A percentile compares a stretch with the other conserved stretches of the same genome.
These are phyloP conservation scores for Eufriesea mexicana DNA, from an alignment of 1,140 invertebrate species.

Conservation along the genomic window DNA sequence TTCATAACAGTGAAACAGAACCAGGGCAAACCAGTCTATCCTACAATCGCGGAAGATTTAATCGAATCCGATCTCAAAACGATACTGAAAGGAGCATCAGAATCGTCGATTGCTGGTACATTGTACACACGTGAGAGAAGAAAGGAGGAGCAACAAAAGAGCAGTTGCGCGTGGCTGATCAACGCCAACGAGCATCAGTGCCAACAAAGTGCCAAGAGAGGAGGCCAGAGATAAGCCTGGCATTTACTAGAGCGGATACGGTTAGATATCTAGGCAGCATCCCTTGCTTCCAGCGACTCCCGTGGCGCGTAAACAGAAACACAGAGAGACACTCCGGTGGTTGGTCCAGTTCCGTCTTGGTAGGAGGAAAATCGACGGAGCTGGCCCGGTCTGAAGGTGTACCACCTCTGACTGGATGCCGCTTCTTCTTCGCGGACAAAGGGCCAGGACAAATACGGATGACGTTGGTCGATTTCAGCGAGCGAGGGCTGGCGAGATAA, in stretches of 20 bases:
- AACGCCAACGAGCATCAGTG: not conserved
- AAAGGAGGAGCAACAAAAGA: not conserved
- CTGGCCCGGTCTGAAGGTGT: slow-evolving; percentile 11
- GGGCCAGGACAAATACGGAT: slow-evolving; percentile 45
- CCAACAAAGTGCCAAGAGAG: not conserved
- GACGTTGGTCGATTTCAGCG: slow-evolving; percentile 42
- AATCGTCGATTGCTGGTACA: not conserved
- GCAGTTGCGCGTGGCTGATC: slow-evolving; percentile 15
- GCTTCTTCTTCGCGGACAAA: slow-evolving; percentile 49
- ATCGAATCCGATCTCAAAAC: not conserved
- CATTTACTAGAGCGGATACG: slow-evolving; percentile 73
- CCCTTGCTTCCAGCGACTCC: slow-evolving; percentile 47
- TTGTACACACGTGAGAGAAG: not conserved
- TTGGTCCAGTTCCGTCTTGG: slow-evolving; percentile 13
- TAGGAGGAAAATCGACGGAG: slow-evolving; percentile 37
- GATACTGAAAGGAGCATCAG: not conserved
- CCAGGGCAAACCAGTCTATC: too few relatives aligned
- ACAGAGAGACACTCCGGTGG: slow-evolving; percentile 63
- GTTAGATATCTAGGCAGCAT: slow-evolving; percentile 52
- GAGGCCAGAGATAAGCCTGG: slow-evolving; percentile 67
- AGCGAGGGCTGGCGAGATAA: slow-evolving; percentile 40
- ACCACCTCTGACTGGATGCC: slow-evolving; percentile 21
- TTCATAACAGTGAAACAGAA: too few relatives aligned
- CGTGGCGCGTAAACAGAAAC: slow-evolving; percentile 72
- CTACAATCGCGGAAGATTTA: not conserved